Base-by-base conservation (phyloP, 2,888 invertebrate genomes). In the Athalia circularis region DNA sequence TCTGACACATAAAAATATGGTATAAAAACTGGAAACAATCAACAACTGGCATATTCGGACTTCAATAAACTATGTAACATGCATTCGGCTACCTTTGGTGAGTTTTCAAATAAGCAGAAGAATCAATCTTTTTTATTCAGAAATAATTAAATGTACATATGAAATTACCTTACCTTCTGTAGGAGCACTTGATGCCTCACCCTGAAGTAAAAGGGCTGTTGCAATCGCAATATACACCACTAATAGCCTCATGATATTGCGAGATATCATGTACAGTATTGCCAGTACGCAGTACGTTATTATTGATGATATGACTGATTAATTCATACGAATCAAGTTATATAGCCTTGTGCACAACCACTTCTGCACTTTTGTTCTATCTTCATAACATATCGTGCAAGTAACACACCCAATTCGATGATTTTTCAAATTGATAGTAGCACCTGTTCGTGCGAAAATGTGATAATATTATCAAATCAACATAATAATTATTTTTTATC, bases 161-260 rank as follows among this genome's bases (percentile, higher is more conserved):
- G 11, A 64, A 64, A 9, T 64, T 67, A 5, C 9, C 9, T 54
- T 9, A 68, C 68, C 68, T 68, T 68, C 54, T 3, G 68, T 52
- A 3, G 61, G 47, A 52, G n/a, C 43, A 61, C 62, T 72, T 47
- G 79, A 78, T 15, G 67, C 68, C 29, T 61, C 65, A 68, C 7
- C 43, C 48, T 79, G 59, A 11, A 52, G 65, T 11, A 79, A 77
- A 52, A 79, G 72, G 50, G 43, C 64, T 11, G 70, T 68, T 29
- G 47, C 65, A 29, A 79, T 29, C 45, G 78, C 54, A 11, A 67
- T 43, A 13, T 52, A 79, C 54, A 67, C 68, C 77, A 13, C n/a
- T 4, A 13, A 48, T 15, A 47, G 43, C 59, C 54, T 77, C 67
- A 67, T 61, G 67, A 11, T 57, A 9, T 3, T 47, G 9, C 5